Percentiles rank a stretch among this genome's conserved stretches.
Conservation (phyloP, 1,140 invertebrate species). For the Camponotus floridanus region DNA sequence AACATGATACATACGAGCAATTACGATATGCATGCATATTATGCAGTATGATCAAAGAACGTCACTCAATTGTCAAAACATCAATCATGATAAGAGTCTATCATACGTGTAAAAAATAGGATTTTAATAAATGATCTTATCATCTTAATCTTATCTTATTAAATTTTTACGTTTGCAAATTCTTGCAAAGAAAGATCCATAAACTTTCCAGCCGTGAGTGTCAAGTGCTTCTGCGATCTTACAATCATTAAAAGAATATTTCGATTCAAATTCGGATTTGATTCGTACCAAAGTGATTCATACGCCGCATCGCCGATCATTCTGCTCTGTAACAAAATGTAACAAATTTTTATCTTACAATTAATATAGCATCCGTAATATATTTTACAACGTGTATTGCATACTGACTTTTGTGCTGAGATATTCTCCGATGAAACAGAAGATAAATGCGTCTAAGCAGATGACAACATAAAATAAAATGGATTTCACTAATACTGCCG, state of each 20-base stretch:
- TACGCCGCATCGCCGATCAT: conserved; percentile 40
- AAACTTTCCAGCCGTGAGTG: conserved; percentile 57
- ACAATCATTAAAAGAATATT: conserved; percentile 42
- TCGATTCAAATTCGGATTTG: conserved; percentile 31
- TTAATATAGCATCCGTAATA: too few species aligned
- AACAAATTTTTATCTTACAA: neutral
- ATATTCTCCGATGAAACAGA: conserved; percentile 59
- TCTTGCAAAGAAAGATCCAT: conserved; percentile 44
- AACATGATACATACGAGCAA: conserved; percentile 44
- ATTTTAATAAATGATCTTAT: neutral
- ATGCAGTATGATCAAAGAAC: neutral
- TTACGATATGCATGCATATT: conserved; percentile 6
- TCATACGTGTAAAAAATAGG: neutral
- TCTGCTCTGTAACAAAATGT: conserved; percentile 29
- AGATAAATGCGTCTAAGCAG: conserved; percentile 41
- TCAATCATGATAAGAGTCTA: conserved; percentile 10
- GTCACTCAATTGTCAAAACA: neutral
- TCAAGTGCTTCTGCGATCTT: conserved; percentile 55
- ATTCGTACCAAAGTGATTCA: conserved; percentile 47
- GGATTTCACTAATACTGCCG: conserved; percentile 10
- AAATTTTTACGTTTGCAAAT: conserved; percentile 52
- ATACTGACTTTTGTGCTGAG: conserved; percentile 46
- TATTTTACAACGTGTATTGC: neutral
- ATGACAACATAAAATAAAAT: conserved; percentile 34
- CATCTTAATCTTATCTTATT: neutral